Conservation (phyloP, 2,113 vertebrate genomes). For the Barnardius zonarius region DNA sequence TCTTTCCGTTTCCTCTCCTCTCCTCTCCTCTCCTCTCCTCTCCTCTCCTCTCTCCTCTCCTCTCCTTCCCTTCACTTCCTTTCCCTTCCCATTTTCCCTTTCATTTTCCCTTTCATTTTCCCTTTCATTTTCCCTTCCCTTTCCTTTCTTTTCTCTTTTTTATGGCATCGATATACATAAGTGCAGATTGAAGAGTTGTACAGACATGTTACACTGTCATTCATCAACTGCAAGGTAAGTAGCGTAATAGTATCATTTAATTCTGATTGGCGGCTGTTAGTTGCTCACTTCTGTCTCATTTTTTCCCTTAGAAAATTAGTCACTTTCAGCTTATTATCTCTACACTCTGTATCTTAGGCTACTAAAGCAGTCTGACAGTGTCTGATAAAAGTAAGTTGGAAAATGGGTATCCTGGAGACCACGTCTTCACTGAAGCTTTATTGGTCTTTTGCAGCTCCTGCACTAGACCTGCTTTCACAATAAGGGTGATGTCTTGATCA, state of each 20-base stretch:
- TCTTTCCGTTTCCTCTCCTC: too few relatives aligned
- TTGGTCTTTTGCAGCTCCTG: not conserved
- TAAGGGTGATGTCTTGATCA: not conserved
- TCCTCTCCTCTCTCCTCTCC: too few relatives aligned
- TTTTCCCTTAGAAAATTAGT: conserved; percentile 51
- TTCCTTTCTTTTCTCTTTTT: not conserved
- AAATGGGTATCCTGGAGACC: conserved; percentile 1
- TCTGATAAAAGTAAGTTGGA: conserved; percentile 34
- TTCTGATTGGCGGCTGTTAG: conserved; percentile 51
- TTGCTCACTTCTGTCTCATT: not conserved
- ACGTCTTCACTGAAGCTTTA: conserved; percentile 16
- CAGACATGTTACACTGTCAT: not conserved
- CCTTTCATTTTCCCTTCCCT: too few relatives aligned
- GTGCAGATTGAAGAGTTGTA: not conserved
- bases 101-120: too few relatives aligned
- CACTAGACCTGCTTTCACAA: not conserved
- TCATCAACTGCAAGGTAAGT: conserved; percentile 9
- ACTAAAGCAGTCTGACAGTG: conserved; percentile 40
- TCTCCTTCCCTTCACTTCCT: too few relatives aligned
- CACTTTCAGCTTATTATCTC: conserved; percentile 55
- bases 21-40: too few relatives aligned
- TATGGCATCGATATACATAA: not conserved
- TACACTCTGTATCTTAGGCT: not conserved
- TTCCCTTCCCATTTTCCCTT: too few relatives aligned
- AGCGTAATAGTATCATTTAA: conserved; percentile 22